These are phyloP conservation scores for Eurosta solidaginis DNA, from an alignment of 1,140 invertebrate species.

Conservation along the genomic window DNA sequence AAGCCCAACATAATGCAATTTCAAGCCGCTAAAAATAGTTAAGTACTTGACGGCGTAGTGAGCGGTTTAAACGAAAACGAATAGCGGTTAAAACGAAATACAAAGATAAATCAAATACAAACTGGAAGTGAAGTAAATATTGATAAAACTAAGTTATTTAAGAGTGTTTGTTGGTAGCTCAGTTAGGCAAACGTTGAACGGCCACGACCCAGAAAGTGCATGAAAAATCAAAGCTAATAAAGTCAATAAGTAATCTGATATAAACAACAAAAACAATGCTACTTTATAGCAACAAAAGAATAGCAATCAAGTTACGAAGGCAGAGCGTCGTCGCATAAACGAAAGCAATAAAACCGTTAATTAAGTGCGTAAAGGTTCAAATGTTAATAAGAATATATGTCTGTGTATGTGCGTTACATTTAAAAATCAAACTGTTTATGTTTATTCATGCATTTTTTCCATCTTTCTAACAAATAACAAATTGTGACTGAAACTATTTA, in stretches of 20 bases:
- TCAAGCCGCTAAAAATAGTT: neutral
- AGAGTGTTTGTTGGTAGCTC: too few relatives aligned
- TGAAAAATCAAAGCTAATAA: neutral
- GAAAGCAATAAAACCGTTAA: slow-evolving; percentile 23
- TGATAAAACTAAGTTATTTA: too few relatives aligned
- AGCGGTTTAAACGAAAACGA: neutral
- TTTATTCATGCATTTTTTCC: neutral
- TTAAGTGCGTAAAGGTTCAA: neutral
- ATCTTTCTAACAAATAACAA: neutral
- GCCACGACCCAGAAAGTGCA: slow-evolving; percentile 24
- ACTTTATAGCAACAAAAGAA: neutral
- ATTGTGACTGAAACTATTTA: neutral
- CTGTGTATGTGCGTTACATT: neutral
- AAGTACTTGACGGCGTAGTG: neutral
- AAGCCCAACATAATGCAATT: neutral
- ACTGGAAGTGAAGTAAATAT: neutral
- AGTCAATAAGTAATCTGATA: neutral
- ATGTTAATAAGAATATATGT: neutral
- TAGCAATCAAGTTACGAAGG: neutral
- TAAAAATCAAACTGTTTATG: neutral
- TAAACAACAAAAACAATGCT: neutral
- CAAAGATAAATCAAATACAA: neutral
- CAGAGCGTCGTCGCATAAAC: neutral
- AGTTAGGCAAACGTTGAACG: neutral
- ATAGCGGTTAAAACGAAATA: neutral